These are phyloP conservation scores for Pavo muticus DNA, from an alignment of 2,113 vertebrate species.

Conservation along the genomic window DNA sequence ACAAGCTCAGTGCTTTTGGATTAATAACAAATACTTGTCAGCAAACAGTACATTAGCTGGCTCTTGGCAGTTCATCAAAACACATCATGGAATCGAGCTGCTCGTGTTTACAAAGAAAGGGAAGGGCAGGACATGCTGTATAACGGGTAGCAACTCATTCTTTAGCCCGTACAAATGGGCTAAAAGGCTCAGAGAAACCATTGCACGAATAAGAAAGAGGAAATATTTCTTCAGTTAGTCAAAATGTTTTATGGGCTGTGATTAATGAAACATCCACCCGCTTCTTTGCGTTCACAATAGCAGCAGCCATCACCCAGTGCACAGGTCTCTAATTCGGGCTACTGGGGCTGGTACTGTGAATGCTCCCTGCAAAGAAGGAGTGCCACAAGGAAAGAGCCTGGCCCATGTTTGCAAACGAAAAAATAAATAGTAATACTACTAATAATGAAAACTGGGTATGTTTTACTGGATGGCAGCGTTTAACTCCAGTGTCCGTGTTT, in stretches of 20 bases:
- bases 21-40: conserved; percentile 78
- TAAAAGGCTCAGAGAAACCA: conserved; percentile 25
- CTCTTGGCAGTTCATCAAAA: conserved; percentile 79
- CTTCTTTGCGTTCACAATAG: conserved; percentile 10
- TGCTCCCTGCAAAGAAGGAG: accelerated
- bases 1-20: conserved; percentile 67
- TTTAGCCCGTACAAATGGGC: not conserved
- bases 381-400: not conserved
- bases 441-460: not conserved
- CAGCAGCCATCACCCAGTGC: conserved; percentile 6
- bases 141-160: conserved; percentile 67
- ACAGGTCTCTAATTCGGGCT: conserved; percentile 7
- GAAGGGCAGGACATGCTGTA: conserved; percentile 68
- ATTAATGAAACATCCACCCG: conserved; percentile 54
- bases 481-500: not conserved
- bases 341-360: not conserved
- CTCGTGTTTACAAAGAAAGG: conserved; percentile 70
- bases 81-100: conserved; percentile 76
- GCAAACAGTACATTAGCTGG: conserved; percentile 82
- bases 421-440: not conserved
- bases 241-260: conserved; percentile 51
- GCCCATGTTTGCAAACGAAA: not conserved
- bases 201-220: conserved; percentile 30
- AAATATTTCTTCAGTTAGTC: conserved; percentile 63
- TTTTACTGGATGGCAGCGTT: not conserved